Evolutionary conservation across 1,140 invertebrate genomes (phyloP).

Genomic region (Musca vetustissima): DNA sequence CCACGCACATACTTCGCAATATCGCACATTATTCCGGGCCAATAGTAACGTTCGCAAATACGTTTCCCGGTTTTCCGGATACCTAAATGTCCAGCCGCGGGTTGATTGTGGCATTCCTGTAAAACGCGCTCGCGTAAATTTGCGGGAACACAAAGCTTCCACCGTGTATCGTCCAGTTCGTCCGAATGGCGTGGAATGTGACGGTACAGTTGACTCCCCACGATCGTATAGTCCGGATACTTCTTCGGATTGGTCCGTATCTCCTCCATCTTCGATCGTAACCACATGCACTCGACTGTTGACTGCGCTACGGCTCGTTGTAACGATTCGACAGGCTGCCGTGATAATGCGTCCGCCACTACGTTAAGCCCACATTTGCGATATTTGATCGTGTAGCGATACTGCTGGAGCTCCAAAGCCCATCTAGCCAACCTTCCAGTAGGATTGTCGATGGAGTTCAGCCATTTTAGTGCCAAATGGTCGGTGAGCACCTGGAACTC

Average conservation of each 20-base stretch:
- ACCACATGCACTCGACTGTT: slow-evolving; percentile 20
- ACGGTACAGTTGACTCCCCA: neutral
- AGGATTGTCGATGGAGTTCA: slow-evolving; percentile 45
- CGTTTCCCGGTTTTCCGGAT: no score
- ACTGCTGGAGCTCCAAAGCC: slow-evolving; percentile 34
- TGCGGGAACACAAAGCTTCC: neutral
- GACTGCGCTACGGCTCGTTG: slow-evolving; percentile 37
- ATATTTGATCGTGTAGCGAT: slow-evolving; percentile 25
- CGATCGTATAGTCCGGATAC: neutral
- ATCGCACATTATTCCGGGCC: slow-evolving; percentile 12
- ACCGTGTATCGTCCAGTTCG: neutral
- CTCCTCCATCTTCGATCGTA: slow-evolving; percentile 29
- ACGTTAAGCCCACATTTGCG: no score
- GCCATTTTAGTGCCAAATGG: slow-evolving; percentile 44
- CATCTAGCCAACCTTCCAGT: slow-evolving; percentile 30
- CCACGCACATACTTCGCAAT: neutral
- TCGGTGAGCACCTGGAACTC: slow-evolving; percentile 26
- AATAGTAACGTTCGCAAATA: neutral
- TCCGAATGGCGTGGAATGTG: neutral
- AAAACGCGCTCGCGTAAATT: neutral
- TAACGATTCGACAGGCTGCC: slow-evolving; percentile 18
- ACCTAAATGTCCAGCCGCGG: no score
- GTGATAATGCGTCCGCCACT: no score
- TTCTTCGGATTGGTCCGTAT: slow-evolving; percentile 30
- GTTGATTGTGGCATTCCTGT: neutral